A percentile compares a stretch with the other conserved stretches of the same genome.
phyloP scores from a whole-genome alignment of 92 coral and sea anemone genomes.

The Montipora capitata region DNA sequence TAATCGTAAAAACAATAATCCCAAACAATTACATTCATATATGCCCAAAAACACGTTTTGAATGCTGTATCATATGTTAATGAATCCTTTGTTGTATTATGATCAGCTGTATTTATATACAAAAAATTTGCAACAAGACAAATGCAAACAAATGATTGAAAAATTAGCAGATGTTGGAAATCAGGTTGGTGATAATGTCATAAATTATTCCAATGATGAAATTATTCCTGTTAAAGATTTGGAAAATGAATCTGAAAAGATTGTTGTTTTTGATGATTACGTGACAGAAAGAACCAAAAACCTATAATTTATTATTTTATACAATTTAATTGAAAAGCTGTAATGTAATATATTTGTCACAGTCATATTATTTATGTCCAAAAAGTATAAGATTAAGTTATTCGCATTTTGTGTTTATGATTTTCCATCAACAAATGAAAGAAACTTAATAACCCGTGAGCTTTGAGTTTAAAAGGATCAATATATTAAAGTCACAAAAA shows the following conservation, averaged over 20 bases:
- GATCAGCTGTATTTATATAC: not conserved
- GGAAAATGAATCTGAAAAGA: not conserved
- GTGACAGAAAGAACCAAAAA: not conserved
- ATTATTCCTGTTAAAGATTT: not conserved
- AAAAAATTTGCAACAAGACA: not conserved
- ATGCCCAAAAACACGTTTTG: not conserved
- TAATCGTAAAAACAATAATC: not conserved
- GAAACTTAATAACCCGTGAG: not conserved
- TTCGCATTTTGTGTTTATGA: not conserved
- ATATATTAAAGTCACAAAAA: not conserved
- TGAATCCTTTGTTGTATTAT: not conserved
- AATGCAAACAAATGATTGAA: not conserved
- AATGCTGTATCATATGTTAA: constrained; percentile 5
- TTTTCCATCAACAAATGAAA: not conserved
- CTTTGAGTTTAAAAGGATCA: not conserved
- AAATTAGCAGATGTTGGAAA: not conserved
- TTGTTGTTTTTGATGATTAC: constrained; percentile 1
- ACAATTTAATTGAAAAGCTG: no score
- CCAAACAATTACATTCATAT: not conserved
- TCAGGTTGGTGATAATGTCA: not conserved
- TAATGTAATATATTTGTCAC: no score
- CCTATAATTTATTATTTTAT: constrained; percentile 15
- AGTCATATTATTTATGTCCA: no score
- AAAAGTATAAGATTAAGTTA: not conserved
- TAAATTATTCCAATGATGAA: not conserved